Conservation (phyloP, 2,113 vertebrate genomes). For the Pachyramphus minor region DNA sequence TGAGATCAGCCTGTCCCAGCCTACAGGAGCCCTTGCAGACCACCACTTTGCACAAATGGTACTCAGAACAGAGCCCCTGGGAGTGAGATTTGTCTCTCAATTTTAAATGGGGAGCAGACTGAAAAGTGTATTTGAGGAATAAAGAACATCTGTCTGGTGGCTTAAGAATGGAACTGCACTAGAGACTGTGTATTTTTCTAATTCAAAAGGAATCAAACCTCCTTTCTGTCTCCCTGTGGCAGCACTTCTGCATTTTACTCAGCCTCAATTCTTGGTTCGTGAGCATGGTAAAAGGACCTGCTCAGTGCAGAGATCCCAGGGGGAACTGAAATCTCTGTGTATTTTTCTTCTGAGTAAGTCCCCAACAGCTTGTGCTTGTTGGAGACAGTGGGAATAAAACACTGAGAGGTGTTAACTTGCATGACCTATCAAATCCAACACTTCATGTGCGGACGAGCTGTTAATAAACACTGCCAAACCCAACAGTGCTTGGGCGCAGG, state of each 20-base stretch:
- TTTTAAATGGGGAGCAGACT: not conserved
- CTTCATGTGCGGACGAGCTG: rapidly evolving
- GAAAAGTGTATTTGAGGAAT: not conserved
- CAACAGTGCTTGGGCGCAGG: rapidly evolving
- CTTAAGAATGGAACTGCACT: not conserved
- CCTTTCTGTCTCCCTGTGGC: not conserved
- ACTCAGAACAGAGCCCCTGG: not conserved
- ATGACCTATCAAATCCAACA: not conserved
- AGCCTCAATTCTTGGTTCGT: rapidly evolving
- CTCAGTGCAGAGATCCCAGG: not conserved
- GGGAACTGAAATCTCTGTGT: not conserved
- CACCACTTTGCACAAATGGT: no score
- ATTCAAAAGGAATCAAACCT: not conserved
- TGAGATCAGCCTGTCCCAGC: not conserved
- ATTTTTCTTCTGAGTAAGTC: not conserved
- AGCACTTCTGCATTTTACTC: not conserved
- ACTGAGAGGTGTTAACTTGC: not conserved
- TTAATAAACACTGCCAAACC: not conserved
- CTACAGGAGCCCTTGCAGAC: rapidly evolving
- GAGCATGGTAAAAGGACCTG: not conserved
- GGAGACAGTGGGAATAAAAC: not conserved
- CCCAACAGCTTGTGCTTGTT: not conserved
- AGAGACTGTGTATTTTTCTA: not conserved
- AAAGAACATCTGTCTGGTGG: not conserved
- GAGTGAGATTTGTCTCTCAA: not conserved